These are phyloP conservation scores for Blera fallax DNA, from an alignment of 2,888 invertebrate species.

Conservation along the genomic window DNA sequence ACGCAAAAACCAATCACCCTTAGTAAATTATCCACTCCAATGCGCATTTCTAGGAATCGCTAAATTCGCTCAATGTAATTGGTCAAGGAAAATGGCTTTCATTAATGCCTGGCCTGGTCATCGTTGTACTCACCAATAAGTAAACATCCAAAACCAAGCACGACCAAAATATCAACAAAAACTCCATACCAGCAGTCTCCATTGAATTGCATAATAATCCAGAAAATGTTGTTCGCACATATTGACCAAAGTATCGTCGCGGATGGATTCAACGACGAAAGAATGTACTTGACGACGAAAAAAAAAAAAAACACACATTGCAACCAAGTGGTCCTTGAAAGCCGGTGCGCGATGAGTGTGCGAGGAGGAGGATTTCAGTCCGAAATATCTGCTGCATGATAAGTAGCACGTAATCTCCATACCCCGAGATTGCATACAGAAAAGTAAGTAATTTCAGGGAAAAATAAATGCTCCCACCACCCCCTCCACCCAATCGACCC, in stretches of 20 bases:
- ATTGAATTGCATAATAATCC: conserved; percentile 21
- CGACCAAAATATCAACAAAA: neutral
- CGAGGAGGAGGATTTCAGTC: conserved; percentile 29
- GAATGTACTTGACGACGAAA: conserved; percentile 14
- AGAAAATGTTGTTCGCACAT: neutral
- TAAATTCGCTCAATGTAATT: conserved; percentile 1
- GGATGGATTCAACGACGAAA: conserved; percentile 5
- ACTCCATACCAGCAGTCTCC: neutral
- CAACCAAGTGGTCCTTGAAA: conserved; percentile 23
- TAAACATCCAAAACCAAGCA: neutral
- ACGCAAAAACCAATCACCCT: neutral
- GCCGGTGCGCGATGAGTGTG: neutral
- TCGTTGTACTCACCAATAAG: neutral
- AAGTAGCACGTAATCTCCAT: neutral
- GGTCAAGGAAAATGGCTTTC: conserved; percentile 18
- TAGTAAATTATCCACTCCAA: neutral
- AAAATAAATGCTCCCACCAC: neutral
- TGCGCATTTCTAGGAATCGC: conserved; percentile 4
- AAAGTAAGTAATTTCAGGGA: conserved; percentile 3
- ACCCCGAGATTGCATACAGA: neutral
- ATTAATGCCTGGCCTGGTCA: neutral
- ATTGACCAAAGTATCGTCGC: neutral
- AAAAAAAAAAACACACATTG: neutral
- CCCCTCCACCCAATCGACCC: too few species aligned
- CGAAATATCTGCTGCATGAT: conserved; percentile 5